A percentile compares a stretch with the other conserved stretches of the same genome.
phyloP scores from a whole-genome alignment of 2,113 vertebrate species.

The Notarius quadriscutis region DNA sequence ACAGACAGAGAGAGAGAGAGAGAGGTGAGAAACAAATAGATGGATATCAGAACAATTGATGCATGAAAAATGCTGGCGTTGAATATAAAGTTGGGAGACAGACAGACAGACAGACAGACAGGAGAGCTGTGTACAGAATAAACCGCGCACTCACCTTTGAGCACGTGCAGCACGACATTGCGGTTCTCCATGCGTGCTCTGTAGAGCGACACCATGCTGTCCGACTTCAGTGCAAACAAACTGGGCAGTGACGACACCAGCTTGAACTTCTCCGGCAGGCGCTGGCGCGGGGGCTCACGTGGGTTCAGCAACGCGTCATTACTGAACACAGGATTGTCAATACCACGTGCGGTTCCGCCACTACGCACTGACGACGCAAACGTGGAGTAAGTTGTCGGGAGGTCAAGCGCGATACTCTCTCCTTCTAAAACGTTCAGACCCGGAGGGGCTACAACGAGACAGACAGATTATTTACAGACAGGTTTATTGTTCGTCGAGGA shows the following conservation, averaged over 20 bases:
- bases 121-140: background rate
- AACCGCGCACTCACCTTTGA: conserved; percentile 65
- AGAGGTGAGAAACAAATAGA: background rate
- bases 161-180: conserved; percentile 74
- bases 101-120: background rate
- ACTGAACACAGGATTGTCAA: conserved; percentile 36
- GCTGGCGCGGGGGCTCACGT: conserved; percentile 70
- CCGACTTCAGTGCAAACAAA: conserved; percentile 64
- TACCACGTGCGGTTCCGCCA: conserved; percentile 19
- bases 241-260: conserved; percentile 64
- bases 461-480: background rate
- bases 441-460: conserved; percentile 63
- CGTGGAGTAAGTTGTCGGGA: conserved; percentile 67
- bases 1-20: background rate
- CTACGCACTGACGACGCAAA: conserved; percentile 54
- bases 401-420: conserved; percentile 71
- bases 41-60: background rate
- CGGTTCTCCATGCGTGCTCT: conserved; percentile 75
- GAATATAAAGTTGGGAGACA: background rate
- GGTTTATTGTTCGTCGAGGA: background rate
- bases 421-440: conserved; percentile 74
- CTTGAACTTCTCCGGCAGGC: conserved; percentile 75
- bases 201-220: conserved; percentile 67
- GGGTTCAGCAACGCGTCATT: conserved; percentile 54
- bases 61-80: background rate